These are phyloP conservation scores for Neosalanx taihuensis DNA, from an alignment of 2,797 vertebrate species.

Conservation along the genomic window DNA sequence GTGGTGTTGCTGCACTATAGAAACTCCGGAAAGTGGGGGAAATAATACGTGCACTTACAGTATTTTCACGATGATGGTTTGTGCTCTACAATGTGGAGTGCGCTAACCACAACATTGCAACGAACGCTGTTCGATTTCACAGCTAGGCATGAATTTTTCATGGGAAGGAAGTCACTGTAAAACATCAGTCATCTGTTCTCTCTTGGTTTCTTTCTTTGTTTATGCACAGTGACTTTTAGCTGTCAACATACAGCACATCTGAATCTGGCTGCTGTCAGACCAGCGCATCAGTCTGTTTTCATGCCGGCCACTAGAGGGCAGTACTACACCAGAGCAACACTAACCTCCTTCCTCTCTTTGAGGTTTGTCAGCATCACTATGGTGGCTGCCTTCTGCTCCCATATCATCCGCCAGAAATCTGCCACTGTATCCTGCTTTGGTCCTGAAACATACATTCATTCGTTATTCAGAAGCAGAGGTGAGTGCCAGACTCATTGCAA, in stretches of 20 bases:
- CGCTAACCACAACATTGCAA: conserved; percentile 42
- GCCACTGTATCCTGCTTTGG: conserved; percentile 91
- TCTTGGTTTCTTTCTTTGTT: background rate
- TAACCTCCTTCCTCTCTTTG: conserved; percentile 95
- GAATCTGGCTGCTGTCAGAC: background rate
- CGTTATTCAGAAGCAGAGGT: background rate
- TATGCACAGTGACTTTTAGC: background rate
- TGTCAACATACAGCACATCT: background rate
- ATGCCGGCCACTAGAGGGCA: background rate
- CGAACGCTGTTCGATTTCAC: conserved; percentile 43
- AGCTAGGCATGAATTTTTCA: conserved; percentile 68
- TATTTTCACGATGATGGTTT: background rate
- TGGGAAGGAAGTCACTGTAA: conserved; percentile 1
- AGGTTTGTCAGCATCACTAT: conserved; percentile 97
- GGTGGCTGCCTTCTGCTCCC: conserved; percentile 91
- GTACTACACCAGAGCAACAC: background rate
- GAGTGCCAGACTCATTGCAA: background rate
- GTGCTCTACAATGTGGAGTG: background rate
- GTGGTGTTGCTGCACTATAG: no score
- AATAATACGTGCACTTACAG: background rate
- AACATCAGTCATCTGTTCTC: background rate
- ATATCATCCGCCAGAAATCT: conserved; percentile 97
- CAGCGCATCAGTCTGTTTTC: background rate
- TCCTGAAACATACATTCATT: conserved; percentile 64
- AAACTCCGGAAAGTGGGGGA: background rate